Evolutionary conservation across 2,797 vertebrate genomes (phyloP).

Genomic region (Enteromius paludinosus): DNA sequence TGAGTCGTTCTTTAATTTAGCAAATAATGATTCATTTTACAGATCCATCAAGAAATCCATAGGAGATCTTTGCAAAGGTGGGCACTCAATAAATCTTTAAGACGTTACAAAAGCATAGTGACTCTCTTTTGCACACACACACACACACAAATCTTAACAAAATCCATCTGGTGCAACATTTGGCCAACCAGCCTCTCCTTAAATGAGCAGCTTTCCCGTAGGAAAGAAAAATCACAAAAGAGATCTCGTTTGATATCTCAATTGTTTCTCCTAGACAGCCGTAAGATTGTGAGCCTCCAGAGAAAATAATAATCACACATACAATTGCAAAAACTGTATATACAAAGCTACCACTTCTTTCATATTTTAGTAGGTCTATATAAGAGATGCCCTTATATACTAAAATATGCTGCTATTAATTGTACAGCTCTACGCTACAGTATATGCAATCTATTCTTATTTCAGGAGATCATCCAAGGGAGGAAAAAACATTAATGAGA

Average conservation of each 20-base stretch:
- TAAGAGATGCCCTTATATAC: neutral
- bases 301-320: neutral
- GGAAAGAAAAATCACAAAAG: slow-evolving; percentile 18
- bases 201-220: slow-evolving; percentile 25
- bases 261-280: slow-evolving; percentile 4
- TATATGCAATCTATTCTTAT: neutral
- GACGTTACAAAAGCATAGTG: slow-evolving; percentile 7
- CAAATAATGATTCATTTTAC: neutral
- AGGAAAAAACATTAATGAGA: neutral
- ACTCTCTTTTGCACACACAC: neutral
- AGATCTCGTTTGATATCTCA: slow-evolving; percentile 1
- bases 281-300: neutral
- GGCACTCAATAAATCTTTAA: neutral
- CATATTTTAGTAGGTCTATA: neutral
- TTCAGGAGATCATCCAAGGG: neutral
- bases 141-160: neutral
- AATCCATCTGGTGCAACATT: slow-evolving; percentile 45
- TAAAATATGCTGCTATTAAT: neutral
- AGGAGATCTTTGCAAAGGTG: neutral
- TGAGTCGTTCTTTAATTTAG: neutral
- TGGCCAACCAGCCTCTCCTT: slow-evolving; percentile 38
- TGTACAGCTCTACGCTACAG: no score
- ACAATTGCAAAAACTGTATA: neutral
- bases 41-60: neutral
- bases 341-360: neutral